Evolutionary conservation across 2,797 vertebrate genomes (phyloP), one percentile per base, ranked within the genome.

Genomic region (Anabacerthia variegaticeps): DNA sequence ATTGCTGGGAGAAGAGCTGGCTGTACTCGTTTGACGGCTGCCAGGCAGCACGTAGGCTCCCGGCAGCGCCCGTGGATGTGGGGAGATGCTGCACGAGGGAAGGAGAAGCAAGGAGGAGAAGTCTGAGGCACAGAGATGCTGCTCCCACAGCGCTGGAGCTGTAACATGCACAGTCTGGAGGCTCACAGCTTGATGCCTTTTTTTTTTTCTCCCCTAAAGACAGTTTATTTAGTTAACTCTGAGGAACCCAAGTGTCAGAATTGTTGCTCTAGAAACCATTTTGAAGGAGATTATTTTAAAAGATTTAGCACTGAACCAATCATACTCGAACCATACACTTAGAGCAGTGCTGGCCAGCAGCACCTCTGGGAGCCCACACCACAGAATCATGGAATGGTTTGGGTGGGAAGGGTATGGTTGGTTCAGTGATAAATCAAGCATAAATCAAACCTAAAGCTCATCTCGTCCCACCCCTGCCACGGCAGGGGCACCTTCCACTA

Each of bases 1-100:
- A 34, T 2, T 2, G 71, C 89, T 10, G 81, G 65, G 72, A 20
- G 67, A 26, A 28, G 46, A 48, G 89, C 82, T 65, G 91, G 84
- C 77, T 46, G 22, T 5, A 49, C 88, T 67, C 0, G 21, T 12
- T 18, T 1, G 21, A 66, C 0, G 19, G 95, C 90, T 69, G 81
- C 92, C 95, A 87, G 92, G 95, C 93, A 78, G 94, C 91, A 94
- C 61, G 49, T 37, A 81, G 93, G 93, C 84, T 77, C 92, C 61
- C 43, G 3, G 91, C 88, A 72, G 19, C 0, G 41, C 44, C 90
- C 39, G 78, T 24, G 79, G 30, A 68, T 54, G 90, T 12, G 78
- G 91, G 91, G 93, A 93, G 93, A 92, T 65, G 88, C 66, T 3
- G 22, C 90, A 30, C 1, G 3, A 74, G 78, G 2, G 27, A 41